Base-by-base conservation (phyloP, 2,888 invertebrate species). In the Luperina nickerlii region DNA sequence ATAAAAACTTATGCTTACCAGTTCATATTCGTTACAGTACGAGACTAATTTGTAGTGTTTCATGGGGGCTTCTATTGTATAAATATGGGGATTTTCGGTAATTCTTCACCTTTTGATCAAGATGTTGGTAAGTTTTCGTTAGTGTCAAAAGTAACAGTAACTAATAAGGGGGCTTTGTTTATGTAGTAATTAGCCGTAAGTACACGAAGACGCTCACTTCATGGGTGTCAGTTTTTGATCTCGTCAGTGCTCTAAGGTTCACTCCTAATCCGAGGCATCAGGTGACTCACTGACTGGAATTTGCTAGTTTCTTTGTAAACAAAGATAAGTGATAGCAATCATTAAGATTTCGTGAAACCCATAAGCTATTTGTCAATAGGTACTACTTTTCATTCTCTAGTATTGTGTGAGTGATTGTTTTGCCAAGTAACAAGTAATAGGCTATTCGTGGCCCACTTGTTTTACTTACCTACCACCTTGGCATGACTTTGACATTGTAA, bases 51-150 rank as follows among this genome's bases (percentile, higher is more conserved):
- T 54, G 0, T 42, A 48, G 62, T 60, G 45, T 79, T 83, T 76
- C 62, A 83, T 84, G 81, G 72, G 70, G 76, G 67, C 69, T 71
- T 38, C 5, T 45, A n/a, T 65, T 62, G 67, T 60, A 7, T 67
- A 72, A 62, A 32, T 57, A 88, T 88, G 88, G 88, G 88, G 27
- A 87, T 89, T 77, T 89, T 89, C 38, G 86, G 88, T 51, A 89
- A 86, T 72, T 83, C 85, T 71, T 89, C 88, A 76, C 88, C 89
- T 11, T 89, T 89, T 72, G 86, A 89, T 79, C 87, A 88, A 81
- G 88, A 88, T 83, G 88, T 88, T 72, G 88, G 88, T 88, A 88
- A 90, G 91, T 88, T 42, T 67, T 66, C 11, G 13, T 38, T 8
- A 6, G 8, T 63, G 15, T 72, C 20, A 20, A 32, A 27, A 42